phyloP scores from a whole-genome alignment of 2,888 invertebrate species.

The Pterostichus madidus region DNA sequence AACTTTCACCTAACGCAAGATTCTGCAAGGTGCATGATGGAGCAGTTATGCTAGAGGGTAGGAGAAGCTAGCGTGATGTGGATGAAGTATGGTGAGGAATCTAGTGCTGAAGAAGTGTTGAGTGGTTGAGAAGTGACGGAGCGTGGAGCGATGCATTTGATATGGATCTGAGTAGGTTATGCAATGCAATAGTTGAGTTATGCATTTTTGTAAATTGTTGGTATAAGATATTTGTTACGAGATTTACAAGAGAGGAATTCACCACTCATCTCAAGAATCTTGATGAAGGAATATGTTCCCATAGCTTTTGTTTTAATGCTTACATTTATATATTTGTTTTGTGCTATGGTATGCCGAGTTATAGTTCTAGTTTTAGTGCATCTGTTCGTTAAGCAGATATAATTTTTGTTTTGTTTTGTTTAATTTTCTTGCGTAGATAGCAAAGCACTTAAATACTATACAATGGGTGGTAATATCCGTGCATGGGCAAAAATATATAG shows the following conservation, averaged over 20 bases:
- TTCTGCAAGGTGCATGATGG: conserved; percentile 11
- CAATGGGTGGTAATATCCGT: no score
- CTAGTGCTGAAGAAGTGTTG: no score
- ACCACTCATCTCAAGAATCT: neutral
- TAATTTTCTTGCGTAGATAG: no score
- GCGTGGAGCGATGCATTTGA: neutral
- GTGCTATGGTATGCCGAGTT: no score
- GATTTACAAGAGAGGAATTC: neutral
- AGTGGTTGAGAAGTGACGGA: neutral
- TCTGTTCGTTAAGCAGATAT: no score
- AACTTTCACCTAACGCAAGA: conserved; percentile 31
- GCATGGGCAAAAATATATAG: no score
- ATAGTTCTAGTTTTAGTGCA: no score
- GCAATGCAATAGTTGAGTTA: conserved; percentile 12
- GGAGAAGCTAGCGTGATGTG: neutral
- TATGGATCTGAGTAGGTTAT: neutral
- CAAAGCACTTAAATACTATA: no score
- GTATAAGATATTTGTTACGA: neutral
- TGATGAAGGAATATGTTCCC: no score
- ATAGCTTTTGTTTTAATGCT: neutral
- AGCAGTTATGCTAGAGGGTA: neutral
- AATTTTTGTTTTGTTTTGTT: no score
- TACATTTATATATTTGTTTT: no score
- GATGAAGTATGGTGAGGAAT: neutral
- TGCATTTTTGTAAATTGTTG: neutral